These are phyloP conservation scores for Linnaemya vulpina DNA, from an alignment of 2,888 invertebrate species.

Conservation along the genomic window DNA sequence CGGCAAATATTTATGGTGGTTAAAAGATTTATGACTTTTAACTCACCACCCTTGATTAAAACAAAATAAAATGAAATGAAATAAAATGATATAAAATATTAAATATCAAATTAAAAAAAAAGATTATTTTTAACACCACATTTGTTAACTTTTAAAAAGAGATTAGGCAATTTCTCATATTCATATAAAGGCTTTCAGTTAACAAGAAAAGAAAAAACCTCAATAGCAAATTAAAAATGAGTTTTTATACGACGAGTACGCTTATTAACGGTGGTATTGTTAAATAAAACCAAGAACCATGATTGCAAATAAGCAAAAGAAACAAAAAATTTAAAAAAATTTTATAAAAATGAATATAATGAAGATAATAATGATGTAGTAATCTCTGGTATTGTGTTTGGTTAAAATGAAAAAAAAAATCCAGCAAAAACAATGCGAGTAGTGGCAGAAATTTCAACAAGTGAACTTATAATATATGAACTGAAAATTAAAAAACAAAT, in stretches of 20 bases:
- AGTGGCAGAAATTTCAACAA: constrained; percentile 51
- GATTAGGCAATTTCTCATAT: constrained; percentile 62
- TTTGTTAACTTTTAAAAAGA: constrained; percentile 43
- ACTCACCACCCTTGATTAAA: constrained; percentile 34
- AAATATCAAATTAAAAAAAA: constrained; percentile 28
- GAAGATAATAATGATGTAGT: constrained; percentile 65
- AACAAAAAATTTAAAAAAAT: too few species aligned
- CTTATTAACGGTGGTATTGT: constrained; percentile 20
- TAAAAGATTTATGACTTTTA: constrained; percentile 55
- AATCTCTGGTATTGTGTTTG: constrained; percentile 54
- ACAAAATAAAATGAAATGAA: neutral
- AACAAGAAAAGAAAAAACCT: constrained; percentile 43
- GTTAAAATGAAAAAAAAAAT: constrained; percentile 13
- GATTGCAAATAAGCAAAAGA: constrained; percentile 51
- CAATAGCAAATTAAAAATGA: constrained; percentile 55
- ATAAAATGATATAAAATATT: neutral
- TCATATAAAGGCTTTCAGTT: constrained; percentile 39
- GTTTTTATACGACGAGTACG: neutral
- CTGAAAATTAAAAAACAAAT: constrained; percentile 19
- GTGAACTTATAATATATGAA: constrained; percentile 64
- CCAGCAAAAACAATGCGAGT: constrained; percentile 43
- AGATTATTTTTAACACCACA: neutral
- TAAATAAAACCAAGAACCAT: constrained; percentile 59
- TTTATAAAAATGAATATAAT: constrained; percentile 52
- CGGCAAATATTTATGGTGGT: constrained; percentile 39